A percentile compares a stretch with the other conserved stretches of the same genome.
Conservation (phyloP, 2,113 vertebrate species). For the Columbina picui region DNA sequence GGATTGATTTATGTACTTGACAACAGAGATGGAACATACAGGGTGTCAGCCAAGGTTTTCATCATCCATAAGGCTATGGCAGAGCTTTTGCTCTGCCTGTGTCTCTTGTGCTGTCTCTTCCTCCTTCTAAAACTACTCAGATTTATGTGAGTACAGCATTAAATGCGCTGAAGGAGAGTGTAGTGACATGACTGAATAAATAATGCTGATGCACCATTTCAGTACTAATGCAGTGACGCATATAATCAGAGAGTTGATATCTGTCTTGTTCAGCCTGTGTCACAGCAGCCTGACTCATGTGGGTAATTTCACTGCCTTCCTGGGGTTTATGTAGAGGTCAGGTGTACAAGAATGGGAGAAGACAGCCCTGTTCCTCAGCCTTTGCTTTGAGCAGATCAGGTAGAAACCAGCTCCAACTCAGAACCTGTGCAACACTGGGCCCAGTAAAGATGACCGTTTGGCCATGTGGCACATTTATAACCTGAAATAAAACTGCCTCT, state of each 20-base stretch:
- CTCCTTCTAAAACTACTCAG: neutral
- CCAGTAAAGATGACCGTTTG: neutral
- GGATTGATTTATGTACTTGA: neutral
- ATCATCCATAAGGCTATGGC: neutral
- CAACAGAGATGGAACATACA: neutral
- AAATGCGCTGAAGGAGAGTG: neutral
- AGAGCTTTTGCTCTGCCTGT: neutral
- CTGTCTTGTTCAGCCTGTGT: neutral
- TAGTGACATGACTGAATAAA: neutral
- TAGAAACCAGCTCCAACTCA: neutral
- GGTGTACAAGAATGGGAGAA: neutral
- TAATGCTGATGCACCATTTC: neutral
- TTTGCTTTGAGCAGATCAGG: neutral
- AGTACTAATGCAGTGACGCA: accelerated
- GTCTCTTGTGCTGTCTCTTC: neutral
- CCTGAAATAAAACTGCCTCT: neutral
- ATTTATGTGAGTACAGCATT: neutral
- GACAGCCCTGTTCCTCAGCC: accelerated
- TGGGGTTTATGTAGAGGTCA: neutral
- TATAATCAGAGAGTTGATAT: neutral
- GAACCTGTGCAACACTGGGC: neutral
- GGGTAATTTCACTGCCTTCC: neutral
- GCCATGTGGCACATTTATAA: neutral
- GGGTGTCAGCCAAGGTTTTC: neutral
- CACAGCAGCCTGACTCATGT: neutral